Evolutionary conservation across 1,140 invertebrate genomes (phyloP).

Genomic region (Aphelinus atriplicis): DNA sequence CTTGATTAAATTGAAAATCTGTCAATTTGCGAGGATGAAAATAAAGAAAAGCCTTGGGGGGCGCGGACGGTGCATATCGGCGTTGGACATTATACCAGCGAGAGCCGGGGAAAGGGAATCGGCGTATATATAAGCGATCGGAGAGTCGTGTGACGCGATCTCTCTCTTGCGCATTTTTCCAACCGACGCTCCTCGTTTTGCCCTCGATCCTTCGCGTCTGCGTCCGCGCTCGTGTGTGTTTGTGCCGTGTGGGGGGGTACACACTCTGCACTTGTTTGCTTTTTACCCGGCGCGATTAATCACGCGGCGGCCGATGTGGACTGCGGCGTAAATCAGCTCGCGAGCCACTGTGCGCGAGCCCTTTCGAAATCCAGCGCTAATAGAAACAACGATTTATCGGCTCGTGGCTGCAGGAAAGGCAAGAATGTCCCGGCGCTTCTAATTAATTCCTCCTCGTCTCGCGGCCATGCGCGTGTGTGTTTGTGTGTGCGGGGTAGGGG

Average conservation of each 20-base stretch:
- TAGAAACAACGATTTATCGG: slow-evolving; percentile 37
- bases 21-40: slow-evolving; percentile 60
- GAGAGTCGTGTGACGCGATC: too few relatives aligned
- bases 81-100: slow-evolving; percentile 62
- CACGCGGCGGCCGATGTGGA: slow-evolving; percentile 48
- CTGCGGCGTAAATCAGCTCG: slow-evolving; percentile 5
- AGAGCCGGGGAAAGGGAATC: slow-evolving; percentile 43
- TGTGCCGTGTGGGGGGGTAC: slow-evolving; percentile 36
- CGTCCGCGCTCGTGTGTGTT: background rate
- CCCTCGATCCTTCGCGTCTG: too few relatives aligned
- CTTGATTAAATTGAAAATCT: slow-evolving; percentile 68
- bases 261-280: slow-evolving; percentile 57
- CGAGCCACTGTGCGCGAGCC: background rate
- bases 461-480: too few relatives aligned
- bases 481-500: too few relatives aligned
- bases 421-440: slow-evolving; percentile 6
- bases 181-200: too few relatives aligned
- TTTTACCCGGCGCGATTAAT: slow-evolving; percentile 59
- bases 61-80: slow-evolving; percentile 62
- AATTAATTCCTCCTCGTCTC: slow-evolving; percentile 21
- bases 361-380: slow-evolving; percentile 37
- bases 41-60: slow-evolving; percentile 53
- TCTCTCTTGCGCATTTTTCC: too few relatives aligned
- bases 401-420: background rate
- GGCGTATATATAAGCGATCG: background rate